Evolutionary conservation across 2,888 invertebrate species (phyloP).

Genomic region (Mythimna vitellina): DNA sequence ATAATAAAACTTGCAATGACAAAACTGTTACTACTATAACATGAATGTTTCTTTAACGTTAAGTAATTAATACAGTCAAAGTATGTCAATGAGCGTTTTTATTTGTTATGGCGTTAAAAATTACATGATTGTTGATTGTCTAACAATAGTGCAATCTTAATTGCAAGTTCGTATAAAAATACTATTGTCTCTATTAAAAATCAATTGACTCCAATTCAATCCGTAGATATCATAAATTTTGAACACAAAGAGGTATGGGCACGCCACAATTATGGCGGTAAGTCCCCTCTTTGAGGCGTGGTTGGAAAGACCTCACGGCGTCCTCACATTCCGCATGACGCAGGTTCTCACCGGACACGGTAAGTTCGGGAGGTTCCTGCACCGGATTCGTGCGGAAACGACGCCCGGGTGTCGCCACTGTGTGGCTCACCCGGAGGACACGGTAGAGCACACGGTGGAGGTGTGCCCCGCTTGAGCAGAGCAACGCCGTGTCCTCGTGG

Average conservation of each 20-base stretch:
- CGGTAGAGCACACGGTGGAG: too few species aligned
- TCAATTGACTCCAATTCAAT: slow-evolving; percentile 18
- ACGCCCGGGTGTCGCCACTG: too few species aligned
- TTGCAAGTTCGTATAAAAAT: slow-evolving; percentile 20
- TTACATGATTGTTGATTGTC: slow-evolving; percentile 19
- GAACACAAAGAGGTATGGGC: neutral
- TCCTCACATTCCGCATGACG: too few species aligned
- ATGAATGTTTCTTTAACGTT: slow-evolving; percentile 26
- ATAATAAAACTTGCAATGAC: slow-evolving; percentile 41
- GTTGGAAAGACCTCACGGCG: too few species aligned
- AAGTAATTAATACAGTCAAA: slow-evolving; percentile 37
- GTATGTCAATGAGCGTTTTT: slow-evolving; percentile 47
- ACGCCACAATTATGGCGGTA: too few species aligned
- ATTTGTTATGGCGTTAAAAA: slow-evolving; percentile 33
- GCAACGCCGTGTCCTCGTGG: too few species aligned
- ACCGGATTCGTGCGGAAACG: too few species aligned
- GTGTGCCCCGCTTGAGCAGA: too few species aligned
- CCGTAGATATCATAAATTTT: neutral
- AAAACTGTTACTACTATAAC: slow-evolving; percentile 3
- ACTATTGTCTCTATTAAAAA: slow-evolving; percentile 30
- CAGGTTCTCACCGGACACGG: too few species aligned
- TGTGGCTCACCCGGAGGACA: too few species aligned
- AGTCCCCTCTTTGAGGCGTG: too few species aligned
- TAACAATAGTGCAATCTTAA: slow-evolving; percentile 36
- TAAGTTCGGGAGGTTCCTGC: too few species aligned